Conservation (phyloP, 2,888 invertebrate genomes). For the Troilus luridus region DNA sequence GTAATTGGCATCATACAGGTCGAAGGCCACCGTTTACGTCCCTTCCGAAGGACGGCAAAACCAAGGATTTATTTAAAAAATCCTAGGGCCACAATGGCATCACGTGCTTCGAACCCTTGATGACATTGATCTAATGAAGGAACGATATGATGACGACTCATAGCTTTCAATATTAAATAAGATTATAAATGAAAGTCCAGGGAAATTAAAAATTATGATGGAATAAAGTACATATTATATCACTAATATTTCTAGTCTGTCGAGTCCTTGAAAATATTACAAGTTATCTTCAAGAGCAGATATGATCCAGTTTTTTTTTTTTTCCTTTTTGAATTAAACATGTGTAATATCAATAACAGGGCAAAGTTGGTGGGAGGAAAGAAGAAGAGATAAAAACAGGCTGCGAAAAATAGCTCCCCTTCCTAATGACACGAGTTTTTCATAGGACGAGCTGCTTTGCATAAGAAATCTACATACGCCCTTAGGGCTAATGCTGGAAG, state of each 20-base stretch:
- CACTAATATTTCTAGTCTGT: neutral
- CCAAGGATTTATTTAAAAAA: too few relatives aligned
- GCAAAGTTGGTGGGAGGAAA: slow-evolving; percentile 1
- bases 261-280: neutral
- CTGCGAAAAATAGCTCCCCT: slow-evolving; percentile 40
- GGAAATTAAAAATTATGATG: too few relatives aligned
- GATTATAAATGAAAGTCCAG: too few relatives aligned
- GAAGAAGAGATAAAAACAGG: slow-evolving; percentile 25
- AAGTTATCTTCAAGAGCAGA: neutral
- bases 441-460: slow-evolving; percentile 48
- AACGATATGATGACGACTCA: too few relatives aligned
- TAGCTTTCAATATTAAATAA: too few relatives aligned
- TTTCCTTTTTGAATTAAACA: neutral
- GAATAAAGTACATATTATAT: too few relatives aligned
- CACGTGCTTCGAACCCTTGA: too few relatives aligned
- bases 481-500: slow-evolving; percentile 51
- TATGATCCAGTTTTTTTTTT: neutral
- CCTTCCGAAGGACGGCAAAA: too few relatives aligned
- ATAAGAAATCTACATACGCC: slow-evolving; percentile 55
- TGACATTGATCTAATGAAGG: too few relatives aligned
- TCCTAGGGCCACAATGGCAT: too few relatives aligned
- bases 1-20: too few relatives aligned
- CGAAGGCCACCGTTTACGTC: too few relatives aligned
- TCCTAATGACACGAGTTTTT: slow-evolving; percentile 54
- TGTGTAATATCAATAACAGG: neutral